A percentile compares a stretch with the other conserved stretches of the same genome.
These are phyloP conservation scores for Chrysina gloriosa DNA, from an alignment of 2,888 invertebrate species.

Conservation along the genomic window DNA sequence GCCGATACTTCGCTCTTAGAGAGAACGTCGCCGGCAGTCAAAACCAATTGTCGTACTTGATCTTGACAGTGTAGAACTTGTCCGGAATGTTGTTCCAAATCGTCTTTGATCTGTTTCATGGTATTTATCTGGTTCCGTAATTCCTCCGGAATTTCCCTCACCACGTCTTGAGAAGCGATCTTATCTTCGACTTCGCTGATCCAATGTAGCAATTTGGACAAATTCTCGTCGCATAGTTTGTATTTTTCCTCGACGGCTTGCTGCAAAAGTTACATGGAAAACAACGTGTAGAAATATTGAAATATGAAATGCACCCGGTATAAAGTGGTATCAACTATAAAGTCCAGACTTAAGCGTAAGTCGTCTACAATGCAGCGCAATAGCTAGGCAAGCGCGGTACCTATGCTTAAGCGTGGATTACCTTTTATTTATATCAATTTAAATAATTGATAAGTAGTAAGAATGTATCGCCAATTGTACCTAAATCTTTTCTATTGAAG, in stretches of 20 bases:
- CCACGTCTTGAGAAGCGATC: slow-evolving; percentile 86
- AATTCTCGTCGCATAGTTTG: slow-evolving; percentile 88
- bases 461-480: not conserved
- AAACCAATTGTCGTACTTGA: slow-evolving; percentile 89
- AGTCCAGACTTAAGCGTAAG: slow-evolving; percentile 9
- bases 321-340: not conserved
- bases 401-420: slow-evolving; percentile 9
- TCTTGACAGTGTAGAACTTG: slow-evolving; percentile 88
- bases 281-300: slow-evolving; percentile 17
- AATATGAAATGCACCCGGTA: not conserved
- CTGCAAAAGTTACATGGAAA: slow-evolving; percentile 68
- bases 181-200: slow-evolving; percentile 85
- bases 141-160: slow-evolving; percentile 87
- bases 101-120: slow-evolving; percentile 91
- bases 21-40: slow-evolving; percentile 91
- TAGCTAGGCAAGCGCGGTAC: slow-evolving; percentile 20
- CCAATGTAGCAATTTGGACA: slow-evolving; percentile 88
- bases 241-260: slow-evolving; percentile 97
- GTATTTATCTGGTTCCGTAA: slow-evolving; percentile 89
- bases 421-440: not conserved
- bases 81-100: slow-evolving; percentile 86
- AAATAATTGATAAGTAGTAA: slow-evolving; percentile 1
- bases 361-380: slow-evolving; percentile 15
- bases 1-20: slow-evolving; percentile 91
- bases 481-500: no score